Conservation (phyloP, 2,797 vertebrate genomes). For the Gadopsis bispinosus region DNA sequence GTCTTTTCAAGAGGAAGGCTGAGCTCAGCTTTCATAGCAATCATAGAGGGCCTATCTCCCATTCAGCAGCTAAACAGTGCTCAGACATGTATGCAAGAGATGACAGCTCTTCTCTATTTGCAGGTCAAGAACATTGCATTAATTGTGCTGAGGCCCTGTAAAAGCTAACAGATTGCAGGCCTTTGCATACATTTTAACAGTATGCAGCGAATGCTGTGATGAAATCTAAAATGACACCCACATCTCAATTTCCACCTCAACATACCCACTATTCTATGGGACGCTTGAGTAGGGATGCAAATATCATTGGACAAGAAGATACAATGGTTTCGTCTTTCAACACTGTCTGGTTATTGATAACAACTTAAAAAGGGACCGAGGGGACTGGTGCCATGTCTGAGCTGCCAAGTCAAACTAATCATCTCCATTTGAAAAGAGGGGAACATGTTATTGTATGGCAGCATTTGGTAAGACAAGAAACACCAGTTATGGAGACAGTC, state of each 20-base stretch:
- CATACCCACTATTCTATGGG: conserved; percentile 29
- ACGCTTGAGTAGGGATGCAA: conserved; percentile 41
- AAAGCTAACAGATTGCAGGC: conserved; percentile 62
- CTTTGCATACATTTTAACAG: conserved; percentile 59
- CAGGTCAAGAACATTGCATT: conserved; percentile 65
- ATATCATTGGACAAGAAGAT: conserved; percentile 57
- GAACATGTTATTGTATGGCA: conserved; percentile 45
- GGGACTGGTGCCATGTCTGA: conserved; percentile 52
- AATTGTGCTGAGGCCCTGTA: conserved; percentile 58
- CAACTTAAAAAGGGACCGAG: conserved; percentile 57
- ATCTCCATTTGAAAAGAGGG: conserved; percentile 51
- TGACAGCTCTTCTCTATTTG: conserved; percentile 72
- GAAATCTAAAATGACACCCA: conserved; percentile 67
- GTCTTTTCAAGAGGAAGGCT: conserved; percentile 71
- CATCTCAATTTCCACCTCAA: conserved; percentile 50
- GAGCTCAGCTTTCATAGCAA: conserved; percentile 81
- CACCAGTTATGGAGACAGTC: conserved; percentile 7
- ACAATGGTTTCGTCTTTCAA: conserved; percentile 78
- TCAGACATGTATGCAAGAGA: conserved; percentile 68
- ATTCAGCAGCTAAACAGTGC: conserved; percentile 69
- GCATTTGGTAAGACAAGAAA: conserved; percentile 43
- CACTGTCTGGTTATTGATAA: conserved; percentile 73
- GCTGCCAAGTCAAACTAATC: conserved; percentile 43
- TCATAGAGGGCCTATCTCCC: conserved; percentile 67
- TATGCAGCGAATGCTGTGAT: conserved; percentile 47